phyloP scores from a whole-genome alignment of 2,888 invertebrate species.

The Perdita meconis region DNA sequence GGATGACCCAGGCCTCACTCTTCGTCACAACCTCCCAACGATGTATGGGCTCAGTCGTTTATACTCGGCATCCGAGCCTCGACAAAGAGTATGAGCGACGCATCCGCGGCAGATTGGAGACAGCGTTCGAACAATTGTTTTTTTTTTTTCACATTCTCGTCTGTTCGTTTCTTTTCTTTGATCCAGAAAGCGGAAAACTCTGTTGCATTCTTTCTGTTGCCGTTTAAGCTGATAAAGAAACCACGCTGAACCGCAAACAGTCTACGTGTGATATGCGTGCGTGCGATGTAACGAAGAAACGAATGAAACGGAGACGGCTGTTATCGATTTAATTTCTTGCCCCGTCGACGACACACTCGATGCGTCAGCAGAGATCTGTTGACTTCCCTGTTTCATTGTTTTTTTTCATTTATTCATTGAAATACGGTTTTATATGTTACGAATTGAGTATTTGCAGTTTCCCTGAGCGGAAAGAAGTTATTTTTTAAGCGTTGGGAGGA shows the following conservation, averaged over 20 bases:
- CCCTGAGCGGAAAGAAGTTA: no score
- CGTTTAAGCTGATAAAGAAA: slow-evolving; percentile 75
- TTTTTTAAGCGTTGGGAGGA: slow-evolving; percentile 26
- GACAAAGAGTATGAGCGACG: slow-evolving; percentile 70
- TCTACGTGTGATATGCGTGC: slow-evolving; percentile 83
- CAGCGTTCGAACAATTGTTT: no score
- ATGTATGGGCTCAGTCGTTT: slow-evolving; percentile 86
- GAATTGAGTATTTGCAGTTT: no score
- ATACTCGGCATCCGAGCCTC: slow-evolving; percentile 84
- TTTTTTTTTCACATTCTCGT: no score
- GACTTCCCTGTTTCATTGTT: slow-evolving; percentile 8
- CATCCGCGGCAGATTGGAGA: slow-evolving; percentile 79
- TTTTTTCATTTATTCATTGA: not conserved
- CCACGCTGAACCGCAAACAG: slow-evolving; percentile 82
- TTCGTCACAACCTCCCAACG: slow-evolving; percentile 83
- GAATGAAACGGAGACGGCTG: slow-evolving; percentile 35
- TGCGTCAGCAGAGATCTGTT: not conserved
- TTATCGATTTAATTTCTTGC: slow-evolving; percentile 43
- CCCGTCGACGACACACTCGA: slow-evolving; percentile 20
- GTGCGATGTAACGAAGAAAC: slow-evolving; percentile 77
- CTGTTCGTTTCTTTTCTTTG: slow-evolving; percentile 80
- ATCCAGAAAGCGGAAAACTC: slow-evolving; percentile 75
- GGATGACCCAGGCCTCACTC: slow-evolving; percentile 82
- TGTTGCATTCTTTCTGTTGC: slow-evolving; percentile 82
- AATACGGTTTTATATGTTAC: not conserved